Evolutionary conservation across 2,797 vertebrate genomes (phyloP).

Genomic region (Rhabdophis nuchalis): DNA sequence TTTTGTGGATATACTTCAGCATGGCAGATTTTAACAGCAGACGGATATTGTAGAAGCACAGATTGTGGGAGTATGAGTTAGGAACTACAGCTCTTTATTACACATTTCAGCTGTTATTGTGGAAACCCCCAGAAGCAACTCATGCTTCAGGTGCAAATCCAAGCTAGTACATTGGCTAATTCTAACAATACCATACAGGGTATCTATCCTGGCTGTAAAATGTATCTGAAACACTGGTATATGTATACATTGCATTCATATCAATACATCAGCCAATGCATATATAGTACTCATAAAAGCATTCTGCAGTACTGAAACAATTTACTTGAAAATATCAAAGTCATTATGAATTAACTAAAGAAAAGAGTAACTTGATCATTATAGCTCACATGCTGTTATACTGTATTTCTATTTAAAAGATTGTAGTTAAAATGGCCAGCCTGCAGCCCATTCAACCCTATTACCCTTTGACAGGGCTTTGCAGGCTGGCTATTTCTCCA

Average conservation of each 20-base stretch:
- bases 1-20: neutral
- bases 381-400: neutral
- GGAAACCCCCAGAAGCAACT: neutral
- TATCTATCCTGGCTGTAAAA: neutral
- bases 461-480: neutral
- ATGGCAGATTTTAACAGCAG: neutral
- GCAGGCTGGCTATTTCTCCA: neutral
- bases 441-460: neutral
- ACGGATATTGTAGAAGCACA: neutral
- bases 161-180: neutral
- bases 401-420: neutral
- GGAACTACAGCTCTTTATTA: neutral
- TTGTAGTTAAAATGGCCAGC: neutral
- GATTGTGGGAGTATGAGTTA: neutral
- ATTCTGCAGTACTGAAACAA: neutral
- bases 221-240: neutral
- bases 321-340: neutral
- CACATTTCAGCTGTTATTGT: neutral
- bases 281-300: neutral
- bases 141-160: neutral
- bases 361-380: neutral
- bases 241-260: neutral
- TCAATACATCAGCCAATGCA: neutral
- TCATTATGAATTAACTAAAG: neutral
- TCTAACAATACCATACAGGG: neutral